These are phyloP conservation scores for Lerista edwardsae DNA, from an alignment of 2,797 vertebrate genomes.

Conservation along the genomic window DNA sequence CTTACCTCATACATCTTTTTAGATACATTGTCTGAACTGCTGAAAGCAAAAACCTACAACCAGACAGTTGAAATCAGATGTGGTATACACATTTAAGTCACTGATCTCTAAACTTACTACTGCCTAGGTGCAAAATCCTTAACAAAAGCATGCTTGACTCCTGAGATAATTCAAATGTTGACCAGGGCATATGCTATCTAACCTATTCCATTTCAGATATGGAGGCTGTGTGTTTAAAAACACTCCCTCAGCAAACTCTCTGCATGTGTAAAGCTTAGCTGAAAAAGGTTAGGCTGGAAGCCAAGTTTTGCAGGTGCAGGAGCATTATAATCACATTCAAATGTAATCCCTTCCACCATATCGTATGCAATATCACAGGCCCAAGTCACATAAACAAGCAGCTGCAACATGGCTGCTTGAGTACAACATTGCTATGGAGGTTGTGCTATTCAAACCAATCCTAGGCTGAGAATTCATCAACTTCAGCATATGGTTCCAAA, in stretches of 20 bases:
- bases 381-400: background rate
- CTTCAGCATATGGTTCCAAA: background rate
- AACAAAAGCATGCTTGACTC: background rate
- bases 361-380: background rate
- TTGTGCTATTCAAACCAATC: background rate
- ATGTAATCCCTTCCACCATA: too few species aligned
- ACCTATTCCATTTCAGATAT: background rate
- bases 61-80: conserved; percentile 62
- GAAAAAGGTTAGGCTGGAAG: background rate
- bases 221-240: background rate
- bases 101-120: conserved; percentile 19
- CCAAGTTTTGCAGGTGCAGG: background rate
- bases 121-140: background rate
- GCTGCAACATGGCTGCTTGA: background rate
- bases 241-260: background rate
- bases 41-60: conserved; percentile 38
- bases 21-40: conserved; percentile 56
- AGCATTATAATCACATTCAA: background rate
- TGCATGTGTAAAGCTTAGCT: background rate
- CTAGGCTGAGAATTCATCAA: background rate
- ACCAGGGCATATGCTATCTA: background rate
- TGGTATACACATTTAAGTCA: conserved; percentile 10
- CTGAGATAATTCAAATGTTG: background rate
- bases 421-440: too few species aligned
- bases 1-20: conserved; percentile 57